These are phyloP conservation scores for Machaerirhynchus nigripectus DNA, from an alignment of 2,113 vertebrate genomes.

Conservation along the genomic window DNA sequence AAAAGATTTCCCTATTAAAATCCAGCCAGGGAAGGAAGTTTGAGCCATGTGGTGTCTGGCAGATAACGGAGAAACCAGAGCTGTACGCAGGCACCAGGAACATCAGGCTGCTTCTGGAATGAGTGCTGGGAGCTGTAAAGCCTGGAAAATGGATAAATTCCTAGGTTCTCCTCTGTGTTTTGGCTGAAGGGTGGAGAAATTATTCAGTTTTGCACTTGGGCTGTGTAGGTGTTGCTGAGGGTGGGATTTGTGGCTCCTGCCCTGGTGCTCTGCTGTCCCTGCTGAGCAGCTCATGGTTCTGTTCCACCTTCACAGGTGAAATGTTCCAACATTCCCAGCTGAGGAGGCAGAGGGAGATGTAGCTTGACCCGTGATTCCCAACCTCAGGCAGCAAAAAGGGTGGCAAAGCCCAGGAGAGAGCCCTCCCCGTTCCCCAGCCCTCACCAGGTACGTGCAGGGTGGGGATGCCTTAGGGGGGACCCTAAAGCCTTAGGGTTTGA, in stretches of 20 bases:
- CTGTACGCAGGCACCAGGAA: rapidly evolving
- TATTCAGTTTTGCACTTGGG: rapidly evolving
- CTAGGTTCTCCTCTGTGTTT: rapidly evolving
- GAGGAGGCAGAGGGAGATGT: neutral
- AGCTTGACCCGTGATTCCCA: neutral
- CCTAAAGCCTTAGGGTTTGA: neutral
- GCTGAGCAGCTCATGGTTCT: rapidly evolving
- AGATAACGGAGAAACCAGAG: neutral
- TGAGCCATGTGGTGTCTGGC: neutral
- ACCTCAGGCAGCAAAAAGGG: neutral
- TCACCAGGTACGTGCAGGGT: neutral
- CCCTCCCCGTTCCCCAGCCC: rapidly evolving
- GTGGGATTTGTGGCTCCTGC: neutral
- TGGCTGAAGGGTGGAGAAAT: neutral
- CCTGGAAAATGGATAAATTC: neutral
- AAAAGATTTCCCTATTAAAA: neutral
- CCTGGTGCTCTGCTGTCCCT: neutral
- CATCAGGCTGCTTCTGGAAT: neutral
- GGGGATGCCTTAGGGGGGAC: neutral
- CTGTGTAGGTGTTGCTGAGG: rapidly evolving
- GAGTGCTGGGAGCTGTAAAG: neutral
- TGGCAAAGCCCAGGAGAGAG: neutral
- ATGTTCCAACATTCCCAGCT: neutral
- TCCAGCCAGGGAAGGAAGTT: neutral
- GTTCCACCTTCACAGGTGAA: neutral